A percentile compares a stretch with the other conserved stretches of the same genome.
Conservation (phyloP, 2,797 vertebrate species). For the Gymnopithys bicolor region DNA sequence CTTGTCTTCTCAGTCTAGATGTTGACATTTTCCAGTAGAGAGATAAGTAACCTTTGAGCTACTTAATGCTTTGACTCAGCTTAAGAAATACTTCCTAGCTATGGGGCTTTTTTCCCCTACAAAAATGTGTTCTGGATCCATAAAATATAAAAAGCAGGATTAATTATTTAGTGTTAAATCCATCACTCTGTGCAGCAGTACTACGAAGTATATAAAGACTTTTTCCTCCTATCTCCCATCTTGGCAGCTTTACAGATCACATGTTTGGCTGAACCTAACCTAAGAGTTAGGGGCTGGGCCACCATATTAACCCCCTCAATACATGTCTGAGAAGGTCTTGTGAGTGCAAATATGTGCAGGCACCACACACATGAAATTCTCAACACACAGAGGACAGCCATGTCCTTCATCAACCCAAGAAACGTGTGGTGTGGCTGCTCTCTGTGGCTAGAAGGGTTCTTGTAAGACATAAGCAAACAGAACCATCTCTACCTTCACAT, state of each 20-base stretch:
- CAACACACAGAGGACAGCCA: fast-evolving
- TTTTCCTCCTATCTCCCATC: neutral
- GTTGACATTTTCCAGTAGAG: neutral
- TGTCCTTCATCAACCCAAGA: neutral
- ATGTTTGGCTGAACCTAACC: neutral
- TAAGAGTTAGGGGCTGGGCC: neutral
- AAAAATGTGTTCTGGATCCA: conserved; percentile 17
- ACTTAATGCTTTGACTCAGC: neutral
- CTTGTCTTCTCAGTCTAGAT: neutral
- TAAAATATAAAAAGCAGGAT: conserved; percentile 29
- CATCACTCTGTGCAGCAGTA: neutral
- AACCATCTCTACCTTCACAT: neutral
- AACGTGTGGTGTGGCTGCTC: neutral
- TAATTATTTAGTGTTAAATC: conserved; percentile 39
- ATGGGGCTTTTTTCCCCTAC: neutral
- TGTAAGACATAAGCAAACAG: neutral
- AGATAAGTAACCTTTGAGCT: conserved; percentile 16
- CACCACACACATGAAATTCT: neutral
- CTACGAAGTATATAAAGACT: neutral
- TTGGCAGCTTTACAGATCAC: neutral
- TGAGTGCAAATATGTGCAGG: neutral
- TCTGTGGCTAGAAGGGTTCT: neutral
- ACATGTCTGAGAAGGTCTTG: neutral
- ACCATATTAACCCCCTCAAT: neutral
- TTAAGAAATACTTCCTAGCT: conserved; percentile 2